Evolutionary conservation across 1,140 invertebrate species (phyloP), one percentile per base, ranked within the genome.

Genomic region (Drosophila burlai): DNA sequence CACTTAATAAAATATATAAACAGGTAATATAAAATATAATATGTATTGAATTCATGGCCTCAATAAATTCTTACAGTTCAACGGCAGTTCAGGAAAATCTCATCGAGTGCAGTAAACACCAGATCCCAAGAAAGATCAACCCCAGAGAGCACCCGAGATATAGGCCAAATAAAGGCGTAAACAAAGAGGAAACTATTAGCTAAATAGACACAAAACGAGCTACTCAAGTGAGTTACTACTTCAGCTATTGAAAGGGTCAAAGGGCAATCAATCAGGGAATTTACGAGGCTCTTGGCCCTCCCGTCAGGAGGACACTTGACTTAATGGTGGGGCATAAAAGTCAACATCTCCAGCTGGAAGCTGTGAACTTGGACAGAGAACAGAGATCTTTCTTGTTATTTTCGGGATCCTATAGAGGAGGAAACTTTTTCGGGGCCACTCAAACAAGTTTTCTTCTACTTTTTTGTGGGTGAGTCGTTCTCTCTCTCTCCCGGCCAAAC

Each of bases 101-200:
- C 40, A 31, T 18, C 50, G 52, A 79, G 58, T 46, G 66, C 49
- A 26, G 34, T 66, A 78, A 42, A 73, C 40, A 71, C 7, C 46
- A 54, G 29, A 60, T 34, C 16, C 21, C 16, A 58, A 71, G 26
- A 59, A 34, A 57, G 24, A 57, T 38, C 34, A 40, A 68, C 26
- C 24, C 42, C 34, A 38, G 15, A 47, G 46, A 40, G 21, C 26
- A 47, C 4, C 54, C 66, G 52, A 77, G 68, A 89, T 83, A 64
- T 87, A 81, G 80, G 84, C 80, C 83, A 87, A 73, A 72, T 83
- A 64, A 76, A 71, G 74, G 80, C 34, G 59, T 89, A 87, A 87
- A 87, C 80, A 89, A 89, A 43, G 65, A 31, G 6, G 15, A 40
- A 43, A 79, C 64, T 78, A 85, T 85, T 79, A 58, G 65, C 34